These are phyloP conservation scores for Myotis pilosus DNA, from an alignment of 2,797 vertebrate species.

Conservation along the genomic window DNA sequence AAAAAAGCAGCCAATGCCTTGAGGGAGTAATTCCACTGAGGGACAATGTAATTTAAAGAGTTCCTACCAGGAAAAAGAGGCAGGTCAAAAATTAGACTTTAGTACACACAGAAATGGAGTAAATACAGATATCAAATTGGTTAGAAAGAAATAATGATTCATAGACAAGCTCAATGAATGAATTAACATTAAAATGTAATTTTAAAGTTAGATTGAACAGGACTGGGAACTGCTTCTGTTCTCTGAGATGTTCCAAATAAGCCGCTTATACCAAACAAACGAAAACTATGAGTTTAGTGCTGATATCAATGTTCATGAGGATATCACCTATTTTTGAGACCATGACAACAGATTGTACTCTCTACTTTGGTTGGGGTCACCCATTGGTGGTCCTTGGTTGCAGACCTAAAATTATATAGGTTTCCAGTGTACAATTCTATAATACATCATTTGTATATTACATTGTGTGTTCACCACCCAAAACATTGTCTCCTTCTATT, in stretches of 20 bases:
- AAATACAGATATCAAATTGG: background rate
- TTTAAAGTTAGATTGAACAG: background rate
- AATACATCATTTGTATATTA: background rate
- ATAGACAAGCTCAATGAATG: background rate
- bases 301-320: background rate
- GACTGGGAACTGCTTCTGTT: background rate
- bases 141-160: background rate
- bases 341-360: too few relatives aligned
- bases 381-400: background rate
- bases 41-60: background rate
- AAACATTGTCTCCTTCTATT: background rate
- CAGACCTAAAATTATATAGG: background rate
- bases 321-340: background rate
- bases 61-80: background rate
- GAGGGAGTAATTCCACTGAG: background rate
- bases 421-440: background rate
- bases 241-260: background rate
- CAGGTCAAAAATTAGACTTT: background rate
- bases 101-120: background rate
- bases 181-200: background rate
- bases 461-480: background rate
- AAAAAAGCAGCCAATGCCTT: background rate
- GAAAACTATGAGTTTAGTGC: background rate
- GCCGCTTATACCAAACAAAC: background rate
- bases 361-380: background rate